These are phyloP conservation scores for Parasteatoda lunata DNA, from an alignment of 2,888 invertebrate species.

Conservation along the genomic window DNA sequence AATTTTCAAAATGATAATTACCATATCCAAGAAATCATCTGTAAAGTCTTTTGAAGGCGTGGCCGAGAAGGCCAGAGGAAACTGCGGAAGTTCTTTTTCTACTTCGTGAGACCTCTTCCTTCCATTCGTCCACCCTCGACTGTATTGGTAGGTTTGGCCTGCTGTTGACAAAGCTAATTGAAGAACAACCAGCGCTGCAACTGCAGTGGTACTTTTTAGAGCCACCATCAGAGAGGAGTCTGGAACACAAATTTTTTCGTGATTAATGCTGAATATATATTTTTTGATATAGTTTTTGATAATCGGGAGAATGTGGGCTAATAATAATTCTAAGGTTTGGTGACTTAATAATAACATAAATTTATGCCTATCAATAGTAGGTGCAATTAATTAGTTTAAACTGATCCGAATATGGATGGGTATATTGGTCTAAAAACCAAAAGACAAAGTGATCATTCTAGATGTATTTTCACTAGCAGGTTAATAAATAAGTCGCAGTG, in stretches of 20 bases:
- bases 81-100: slow-evolving; percentile 42
- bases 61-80: slow-evolving; percentile 45
- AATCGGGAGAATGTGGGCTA: no score
- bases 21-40: slow-evolving; percentile 41
- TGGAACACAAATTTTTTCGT: not conserved
- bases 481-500: no score
- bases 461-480: no score
- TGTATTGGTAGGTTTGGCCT: slow-evolving; percentile 84
- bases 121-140: slow-evolving; percentile 85
- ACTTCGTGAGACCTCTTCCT: slow-evolving; percentile 59
- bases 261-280: no score
- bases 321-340: no score
- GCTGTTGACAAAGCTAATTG: slow-evolving; percentile 47
- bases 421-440: no score
- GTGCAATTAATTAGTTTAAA: no score
- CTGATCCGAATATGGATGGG: no score
- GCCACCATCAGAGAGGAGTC: slow-evolving; percentile 26
- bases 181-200: slow-evolving; percentile 45
- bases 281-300: no score
- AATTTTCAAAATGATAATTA: not conserved
- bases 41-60: slow-evolving; percentile 29
- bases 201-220: slow-evolving; percentile 42
- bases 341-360: no score
- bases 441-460: no score
- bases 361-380: no score